Base-by-base conservation (phyloP, 2,797 vertebrate species). In the Discoglossus pictus region DNA sequence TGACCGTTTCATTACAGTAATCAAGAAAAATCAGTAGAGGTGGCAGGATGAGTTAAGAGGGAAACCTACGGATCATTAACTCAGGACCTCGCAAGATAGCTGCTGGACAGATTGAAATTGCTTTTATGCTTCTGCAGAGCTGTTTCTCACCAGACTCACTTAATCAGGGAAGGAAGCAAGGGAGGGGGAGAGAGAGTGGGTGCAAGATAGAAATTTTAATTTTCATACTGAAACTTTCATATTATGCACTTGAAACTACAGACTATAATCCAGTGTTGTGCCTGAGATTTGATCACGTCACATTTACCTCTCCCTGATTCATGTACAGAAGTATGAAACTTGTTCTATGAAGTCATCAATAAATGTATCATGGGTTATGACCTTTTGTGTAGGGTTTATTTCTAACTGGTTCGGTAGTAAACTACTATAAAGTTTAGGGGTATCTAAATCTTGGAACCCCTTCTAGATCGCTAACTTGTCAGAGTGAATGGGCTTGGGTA, bases 1-100 rank as follows among this genome's bases (percentile, higher is more conserved):
- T 85, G 88, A 89, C 84, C 85, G 74, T 91, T 92, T 92, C 88
- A 91, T 93, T 92, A 90, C 84, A 88, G 90, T 88, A 92, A 92
- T 92, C 92, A 88, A 80, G 72, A 80, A 82, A 83, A 87, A 91
- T 92, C 89, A 79, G 87, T 73, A 69, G 77, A 35, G 65, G 78
- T 89, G 90, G 87, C 92, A 92, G 88, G 82, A 91, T 90, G 92
- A 92, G 84, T 91, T 88, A 91, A 86, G 86, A 88, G 88, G 77
- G 65, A 20, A 79, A 82, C 85, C 82, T 79, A 81, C 73, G 86
- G 81, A 89, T 90, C 92, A 92, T 92, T 92, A 92, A 91, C 90
- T 91, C 80, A 70, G 82, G 84, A 88, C 86, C 81, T 70, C 80
- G 68, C 53, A 71, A 82, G 77, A 80, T 82, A 83, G 82, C 82